Percentiles rank a stretch among this genome's conserved stretches.
phyloP scores from a whole-genome alignment of 1,140 invertebrate genomes.

The Mizuhopecten yessoensis region DNA sequence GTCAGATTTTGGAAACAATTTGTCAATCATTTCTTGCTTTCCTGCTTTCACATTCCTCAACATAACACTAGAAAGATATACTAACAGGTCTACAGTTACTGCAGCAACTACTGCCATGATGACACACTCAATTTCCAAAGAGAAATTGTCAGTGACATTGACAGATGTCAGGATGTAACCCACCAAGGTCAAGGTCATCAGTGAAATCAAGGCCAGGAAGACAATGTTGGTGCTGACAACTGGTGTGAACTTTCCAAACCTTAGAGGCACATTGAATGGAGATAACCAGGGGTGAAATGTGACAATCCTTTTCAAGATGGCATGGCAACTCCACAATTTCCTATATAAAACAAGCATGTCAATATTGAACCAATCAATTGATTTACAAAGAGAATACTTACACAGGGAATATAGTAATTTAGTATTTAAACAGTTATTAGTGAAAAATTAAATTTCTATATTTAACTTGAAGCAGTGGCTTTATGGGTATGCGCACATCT shows the following conservation, averaged over 20 bases:
- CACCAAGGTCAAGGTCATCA: constrained; percentile 3
- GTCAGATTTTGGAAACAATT: background rate
- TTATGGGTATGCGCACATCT: no score
- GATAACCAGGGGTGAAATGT: constrained; percentile 24
- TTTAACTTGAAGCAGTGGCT: no score
- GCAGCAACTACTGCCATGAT: background rate
- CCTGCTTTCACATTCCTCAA: background rate
- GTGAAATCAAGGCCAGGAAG: constrained; percentile 8
- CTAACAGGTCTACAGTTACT: background rate
- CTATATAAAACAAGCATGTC: background rate
- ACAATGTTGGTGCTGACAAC: background rate
- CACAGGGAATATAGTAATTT: no score
- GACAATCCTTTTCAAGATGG: background rate
- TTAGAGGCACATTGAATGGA: background rate
- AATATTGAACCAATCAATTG: no score
- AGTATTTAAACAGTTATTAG: no score
- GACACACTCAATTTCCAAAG: background rate
- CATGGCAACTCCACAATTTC: background rate
- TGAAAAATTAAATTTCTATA: no score
- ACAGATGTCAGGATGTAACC: background rate
- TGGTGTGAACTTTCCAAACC: background rate
- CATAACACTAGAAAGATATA: background rate
- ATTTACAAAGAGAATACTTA: no score
- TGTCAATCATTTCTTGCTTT: constrained; percentile 11
- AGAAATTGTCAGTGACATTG: background rate